Percentiles rank a stretch among this genome's conserved stretches.
phyloP scores from a whole-genome alignment of 2,113 vertebrate genomes.

The Lampris megalopsis region DNA sequence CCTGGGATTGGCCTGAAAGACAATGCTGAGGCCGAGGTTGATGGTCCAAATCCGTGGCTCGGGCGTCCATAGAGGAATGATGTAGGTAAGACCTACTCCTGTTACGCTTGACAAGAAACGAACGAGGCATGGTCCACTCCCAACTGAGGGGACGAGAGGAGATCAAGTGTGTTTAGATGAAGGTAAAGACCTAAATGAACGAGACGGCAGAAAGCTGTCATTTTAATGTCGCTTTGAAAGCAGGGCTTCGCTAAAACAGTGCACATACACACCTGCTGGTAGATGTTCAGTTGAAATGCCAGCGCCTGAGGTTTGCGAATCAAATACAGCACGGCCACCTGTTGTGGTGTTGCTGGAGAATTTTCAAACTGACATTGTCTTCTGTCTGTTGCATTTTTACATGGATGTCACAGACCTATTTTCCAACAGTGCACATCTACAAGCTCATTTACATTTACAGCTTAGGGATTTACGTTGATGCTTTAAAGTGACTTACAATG shows the following conservation, averaged over 20 bases:
- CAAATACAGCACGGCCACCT: conserved; percentile 66
- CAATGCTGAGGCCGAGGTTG: neutral
- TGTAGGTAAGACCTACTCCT: conserved; percentile 47
- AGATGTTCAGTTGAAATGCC: conserved; percentile 78
- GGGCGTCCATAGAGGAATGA: conserved; percentile 3
- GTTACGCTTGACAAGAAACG: conserved; percentile 81
- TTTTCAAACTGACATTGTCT: conserved; percentile 46
- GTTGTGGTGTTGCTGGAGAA: conserved; percentile 17
- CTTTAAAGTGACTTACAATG: neutral
- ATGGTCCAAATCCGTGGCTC: neutral
- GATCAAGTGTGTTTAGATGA: neutral
- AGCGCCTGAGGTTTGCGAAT: conserved; percentile 78
- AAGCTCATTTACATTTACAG: neutral
- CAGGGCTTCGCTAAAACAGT: conserved; percentile 22
- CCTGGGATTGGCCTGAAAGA: conserved; percentile 3
- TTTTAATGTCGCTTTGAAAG: conserved; percentile 31
- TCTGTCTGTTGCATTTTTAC: neutral
- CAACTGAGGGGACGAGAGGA: conserved; percentile 5
- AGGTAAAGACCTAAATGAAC: conserved; percentile 32
- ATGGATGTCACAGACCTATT: neutral
- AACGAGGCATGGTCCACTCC: conserved; percentile 78
- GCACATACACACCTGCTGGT: conserved; percentile 68
- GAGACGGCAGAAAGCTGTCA: conserved; percentile 30
- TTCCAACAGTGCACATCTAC: neutral
- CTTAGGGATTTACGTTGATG: neutral